Evolutionary conservation across 2,113 vertebrate species (phyloP).

Genomic region (Progne subis): DNA sequence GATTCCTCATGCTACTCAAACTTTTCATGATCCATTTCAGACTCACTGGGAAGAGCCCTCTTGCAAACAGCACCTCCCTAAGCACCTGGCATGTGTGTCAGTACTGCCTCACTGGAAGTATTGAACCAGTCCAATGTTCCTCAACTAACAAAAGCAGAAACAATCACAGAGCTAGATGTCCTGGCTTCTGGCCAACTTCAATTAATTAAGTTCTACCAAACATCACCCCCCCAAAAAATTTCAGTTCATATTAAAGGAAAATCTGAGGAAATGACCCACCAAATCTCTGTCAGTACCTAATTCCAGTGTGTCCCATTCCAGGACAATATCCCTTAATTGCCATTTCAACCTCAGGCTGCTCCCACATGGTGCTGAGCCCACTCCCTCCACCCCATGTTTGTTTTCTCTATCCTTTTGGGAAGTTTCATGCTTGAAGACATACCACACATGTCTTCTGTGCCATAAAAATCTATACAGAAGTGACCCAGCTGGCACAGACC

Average conservation of each 20-base stretch:
- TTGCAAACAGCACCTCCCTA: not conserved
- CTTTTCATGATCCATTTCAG: not conserved
- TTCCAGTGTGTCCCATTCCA: not conserved
- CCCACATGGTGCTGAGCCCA: not conserved
- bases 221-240: not conserved
- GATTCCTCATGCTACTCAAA: accelerated
- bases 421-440: not conserved
- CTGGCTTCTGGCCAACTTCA: not conserved
- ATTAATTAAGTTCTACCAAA: conserved; percentile 25
- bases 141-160: conserved; percentile 9
- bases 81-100: not conserved
- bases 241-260: not conserved
- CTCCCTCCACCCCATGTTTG: not conserved
- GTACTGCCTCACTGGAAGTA: not conserved
- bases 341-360: not conserved
- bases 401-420: not conserved
- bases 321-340: not conserved
- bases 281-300: not conserved
- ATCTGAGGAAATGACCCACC: not conserved
- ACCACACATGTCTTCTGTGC: not conserved
- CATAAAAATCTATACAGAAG: not conserved
- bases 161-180: not conserved
- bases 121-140: not conserved
- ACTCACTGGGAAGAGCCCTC: not conserved
- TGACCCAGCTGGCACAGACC: not conserved